Percentiles rank a stretch among this genome's conserved stretches.
These are phyloP conservation scores for Copidosoma floridanum DNA, from an alignment of 1,140 invertebrate genomes.

Conservation along the genomic window DNA sequence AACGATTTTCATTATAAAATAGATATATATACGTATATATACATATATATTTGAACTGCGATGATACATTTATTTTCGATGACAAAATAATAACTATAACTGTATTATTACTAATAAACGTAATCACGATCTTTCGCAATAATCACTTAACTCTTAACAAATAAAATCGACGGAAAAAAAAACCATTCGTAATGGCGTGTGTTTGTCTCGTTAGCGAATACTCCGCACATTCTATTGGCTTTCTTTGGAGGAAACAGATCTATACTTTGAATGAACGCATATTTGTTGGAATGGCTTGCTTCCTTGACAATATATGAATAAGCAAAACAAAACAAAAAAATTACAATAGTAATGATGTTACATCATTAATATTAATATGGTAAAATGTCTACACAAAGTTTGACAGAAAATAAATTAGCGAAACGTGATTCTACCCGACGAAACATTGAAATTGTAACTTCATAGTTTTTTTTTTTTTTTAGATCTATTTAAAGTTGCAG, in stretches of 20 bases:
- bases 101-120: slow-evolving; percentile 27
- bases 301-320: slow-evolving; percentile 5
- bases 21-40: slow-evolving; percentile 48
- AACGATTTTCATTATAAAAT: no score
- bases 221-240: slow-evolving; percentile 25
- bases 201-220: slow-evolving; percentile 12
- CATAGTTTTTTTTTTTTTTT: no score
- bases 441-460: no score
- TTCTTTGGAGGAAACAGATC: slow-evolving; percentile 17
- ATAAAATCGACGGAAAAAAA: slow-evolving; percentile 33
- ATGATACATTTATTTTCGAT: slow-evolving; percentile 44
- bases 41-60: slow-evolving; percentile 50
- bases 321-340: slow-evolving; percentile 5
- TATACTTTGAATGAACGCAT: slow-evolving; percentile 18
- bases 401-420: no score
- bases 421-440: no score
- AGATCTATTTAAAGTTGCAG: no score
- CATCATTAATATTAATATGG: no score
- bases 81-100: slow-evolving; percentile 28
- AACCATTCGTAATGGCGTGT: slow-evolving; percentile 31
- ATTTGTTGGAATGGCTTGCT: slow-evolving; percentile 30
- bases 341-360: no score
- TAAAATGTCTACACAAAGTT: no score
- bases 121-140: slow-evolving; percentile 23
- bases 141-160: slow-evolving; percentile 37